Evolutionary conservation across 1,140 invertebrate genomes (phyloP), one percentile per base, ranked within the genome.

Genomic region (Heliconius eleuchia): DNA sequence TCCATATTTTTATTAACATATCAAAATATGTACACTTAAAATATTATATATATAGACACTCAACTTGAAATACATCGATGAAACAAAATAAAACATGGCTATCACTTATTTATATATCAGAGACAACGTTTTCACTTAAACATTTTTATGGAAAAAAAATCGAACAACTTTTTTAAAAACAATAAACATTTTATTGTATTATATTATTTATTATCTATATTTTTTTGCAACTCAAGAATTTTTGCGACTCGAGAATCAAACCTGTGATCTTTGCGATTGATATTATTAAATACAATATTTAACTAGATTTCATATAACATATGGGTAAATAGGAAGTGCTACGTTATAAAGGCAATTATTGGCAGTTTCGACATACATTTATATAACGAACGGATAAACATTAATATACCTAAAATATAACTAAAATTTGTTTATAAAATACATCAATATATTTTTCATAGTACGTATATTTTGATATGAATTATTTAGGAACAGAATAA

Each of bases 21-120:
- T 85, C 83, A 87, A 87, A 88, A 86, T 87, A 87, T 86, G 85
- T 87, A 88, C 86, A 88, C 52, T 79, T 82, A 86, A 18, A 23
- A 30, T 30, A 66, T 66, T 27, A 66, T 66, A 66, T 27, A 66
- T 66, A 27, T 83, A 81, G 80, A 84, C 77, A 85, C 34, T 5
- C 8, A 75, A 30, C 23, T 73, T 23, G n/a, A 27, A 19, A 72
- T 60, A 76, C 70, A 76, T 46, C 76, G 6, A 37, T 66, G 46
- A 52, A 75, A 76, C 71, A 73, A 71, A n/a, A 73, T 11, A 9
- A n/a, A 57, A 57, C 11, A 6, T 11, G 27, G 3, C 60, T 16
- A 30, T 66, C 27, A 6, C 23, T 66, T 66, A n/a, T 66, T 46
- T 19, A 19, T 52, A 60, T 11, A 60, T 11, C 3, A n/a, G 8